Conservation (phyloP, 2,113 vertebrate species). For the Tachycineta bicolor region DNA sequence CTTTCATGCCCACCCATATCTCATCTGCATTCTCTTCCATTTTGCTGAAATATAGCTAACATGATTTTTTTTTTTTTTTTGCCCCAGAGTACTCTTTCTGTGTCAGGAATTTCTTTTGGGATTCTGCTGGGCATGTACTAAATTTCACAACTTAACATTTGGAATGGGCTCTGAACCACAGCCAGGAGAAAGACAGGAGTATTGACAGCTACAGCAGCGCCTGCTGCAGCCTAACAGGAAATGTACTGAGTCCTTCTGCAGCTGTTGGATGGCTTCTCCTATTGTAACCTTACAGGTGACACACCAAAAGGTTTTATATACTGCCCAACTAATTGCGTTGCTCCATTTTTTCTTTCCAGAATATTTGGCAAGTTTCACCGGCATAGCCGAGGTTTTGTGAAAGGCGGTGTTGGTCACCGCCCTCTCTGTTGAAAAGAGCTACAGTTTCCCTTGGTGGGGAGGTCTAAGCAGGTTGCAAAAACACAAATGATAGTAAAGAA, state of each 20-base stretch:
- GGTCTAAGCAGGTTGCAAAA: background rate
- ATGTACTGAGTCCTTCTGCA: background rate
- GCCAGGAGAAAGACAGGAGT: background rate
- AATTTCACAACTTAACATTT: background rate
- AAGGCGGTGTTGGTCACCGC: accelerated
- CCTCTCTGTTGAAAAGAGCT: accelerated
- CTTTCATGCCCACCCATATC: background rate
- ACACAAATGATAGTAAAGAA: background rate
- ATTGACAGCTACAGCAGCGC: background rate
- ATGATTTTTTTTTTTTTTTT: accelerated
- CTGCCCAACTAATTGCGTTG: background rate
- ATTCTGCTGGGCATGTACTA: background rate
- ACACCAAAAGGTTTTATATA: background rate
- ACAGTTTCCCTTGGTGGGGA: background rate
- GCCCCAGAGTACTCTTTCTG: background rate
- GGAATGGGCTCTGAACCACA: background rate
- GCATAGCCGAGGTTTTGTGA: background rate
- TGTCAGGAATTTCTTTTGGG: background rate
- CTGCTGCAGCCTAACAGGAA: background rate
- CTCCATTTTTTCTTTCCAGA: background rate
- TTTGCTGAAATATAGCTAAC: background rate
- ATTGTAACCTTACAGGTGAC: background rate
- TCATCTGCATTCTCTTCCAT: background rate
- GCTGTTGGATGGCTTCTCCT: background rate
- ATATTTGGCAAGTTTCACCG: background rate